Evolutionary conservation across 2,797 vertebrate species (phyloP).

Genomic region (Macropus fuliginosus): DNA sequence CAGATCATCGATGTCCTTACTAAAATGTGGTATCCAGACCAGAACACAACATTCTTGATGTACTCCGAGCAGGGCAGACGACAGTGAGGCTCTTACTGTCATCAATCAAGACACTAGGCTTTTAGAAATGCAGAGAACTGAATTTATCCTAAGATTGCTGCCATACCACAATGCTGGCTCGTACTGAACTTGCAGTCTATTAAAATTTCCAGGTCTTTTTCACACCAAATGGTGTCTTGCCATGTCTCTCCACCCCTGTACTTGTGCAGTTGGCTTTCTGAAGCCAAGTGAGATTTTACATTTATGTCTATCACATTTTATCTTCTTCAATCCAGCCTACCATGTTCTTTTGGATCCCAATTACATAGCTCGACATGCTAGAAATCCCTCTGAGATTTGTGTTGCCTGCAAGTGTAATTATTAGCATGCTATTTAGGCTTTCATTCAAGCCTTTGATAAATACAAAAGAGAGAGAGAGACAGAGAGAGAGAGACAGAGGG

Average conservation of each 20-base stretch:
- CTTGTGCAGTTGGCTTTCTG: not conserved
- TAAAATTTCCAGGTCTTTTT: constrained; percentile 1
- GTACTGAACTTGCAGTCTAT: not conserved
- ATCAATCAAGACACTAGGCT: not conserved
- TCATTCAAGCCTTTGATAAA: not conserved
- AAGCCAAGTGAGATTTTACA: not conserved
- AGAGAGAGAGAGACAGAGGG: not conserved
- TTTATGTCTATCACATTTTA: not conserved
- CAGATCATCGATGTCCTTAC: not conserved
- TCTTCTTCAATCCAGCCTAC: not conserved
- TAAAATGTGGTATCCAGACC: not conserved
- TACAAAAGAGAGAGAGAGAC: not conserved
- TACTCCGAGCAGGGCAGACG: not conserved
- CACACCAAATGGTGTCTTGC: not conserved
- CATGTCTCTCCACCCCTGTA: not conserved
- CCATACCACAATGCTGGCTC: not conserved
- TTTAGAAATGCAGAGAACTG: not conserved
- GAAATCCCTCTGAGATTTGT: not conserved
- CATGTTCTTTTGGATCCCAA: not conserved
- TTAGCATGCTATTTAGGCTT: not conserved
- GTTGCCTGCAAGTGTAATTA: not conserved
- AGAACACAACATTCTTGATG: not conserved
- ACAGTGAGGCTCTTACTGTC: not conserved
- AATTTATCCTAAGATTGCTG: not conserved
- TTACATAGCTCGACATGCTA: not conserved